These are phyloP conservation scores for Pyralis farinalis DNA, from an alignment of 2,888 invertebrate species.

Conservation along the genomic window DNA sequence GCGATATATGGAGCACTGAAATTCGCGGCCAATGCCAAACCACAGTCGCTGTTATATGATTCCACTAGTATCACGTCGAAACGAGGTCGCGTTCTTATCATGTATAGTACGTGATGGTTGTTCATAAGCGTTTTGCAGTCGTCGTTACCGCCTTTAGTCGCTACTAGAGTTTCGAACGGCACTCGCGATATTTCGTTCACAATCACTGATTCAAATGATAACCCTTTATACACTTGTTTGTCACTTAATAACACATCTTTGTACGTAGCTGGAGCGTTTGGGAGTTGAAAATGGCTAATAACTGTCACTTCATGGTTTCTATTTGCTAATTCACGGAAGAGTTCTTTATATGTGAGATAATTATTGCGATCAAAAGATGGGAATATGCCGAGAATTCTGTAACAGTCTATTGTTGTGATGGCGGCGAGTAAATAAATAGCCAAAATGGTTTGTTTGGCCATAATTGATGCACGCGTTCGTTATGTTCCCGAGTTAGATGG, in stretches of 20 bases:
- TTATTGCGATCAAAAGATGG: slow-evolving; percentile 76
- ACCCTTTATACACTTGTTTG: slow-evolving; percentile 58
- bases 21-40: slow-evolving; percentile 84
- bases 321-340: slow-evolving; percentile 72
- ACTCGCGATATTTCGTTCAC: slow-evolving; percentile 68
- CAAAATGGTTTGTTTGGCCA: slow-evolving; percentile 47
- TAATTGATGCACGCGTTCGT: slow-evolving; percentile 56
- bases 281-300: slow-evolving; percentile 71
- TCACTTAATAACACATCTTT: slow-evolving; percentile 75
- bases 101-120: slow-evolving; percentile 75
- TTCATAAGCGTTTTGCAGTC: slow-evolving; percentile 73
- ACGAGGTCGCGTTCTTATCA: slow-evolving; percentile 67
- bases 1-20: slow-evolving; percentile 84
- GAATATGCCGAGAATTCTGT: slow-evolving; percentile 77
- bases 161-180: slow-evolving; percentile 69
- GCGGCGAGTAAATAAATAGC: slow-evolving; percentile 47
- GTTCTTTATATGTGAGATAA: slow-evolving; percentile 69
- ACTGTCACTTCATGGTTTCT: slow-evolving; percentile 78
- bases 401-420: slow-evolving; percentile 48
- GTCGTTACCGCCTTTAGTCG: slow-evolving; percentile 71
- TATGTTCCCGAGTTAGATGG: slow-evolving; percentile 49
- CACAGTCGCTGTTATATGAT: slow-evolving; percentile 88
- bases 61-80: slow-evolving; percentile 88
- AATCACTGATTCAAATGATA: slow-evolving; percentile 72
- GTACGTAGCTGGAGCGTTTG: slow-evolving; percentile 70